Base-by-base conservation (phyloP, 1,140 invertebrate species). In the Callitettix versicolor region DNA sequence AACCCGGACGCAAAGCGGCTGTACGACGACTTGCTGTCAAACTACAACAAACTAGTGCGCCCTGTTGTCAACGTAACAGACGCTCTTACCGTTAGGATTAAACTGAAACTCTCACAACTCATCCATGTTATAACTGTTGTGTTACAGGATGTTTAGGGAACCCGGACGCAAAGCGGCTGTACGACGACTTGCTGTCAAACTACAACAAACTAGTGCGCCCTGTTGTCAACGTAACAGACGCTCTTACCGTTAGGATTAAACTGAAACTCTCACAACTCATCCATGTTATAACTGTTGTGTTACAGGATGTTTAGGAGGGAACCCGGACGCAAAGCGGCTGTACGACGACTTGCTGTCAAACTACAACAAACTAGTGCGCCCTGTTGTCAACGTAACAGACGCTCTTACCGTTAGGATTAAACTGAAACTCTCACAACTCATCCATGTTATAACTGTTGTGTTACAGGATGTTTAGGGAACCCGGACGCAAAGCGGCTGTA, bases 101-200 rank as follows among this genome's bases (percentile, higher is more conserved):
- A 94, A 73, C 81, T 95, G 63, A 94, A 94, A 71, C 78, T 95
- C 50, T 92, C 89, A 41, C 91, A 95, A 72, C 84, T 95, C 66
- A 91, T 95, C 66, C 91, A 95, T 74, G 91, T 94, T 74, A 91
- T 94, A 73, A 86, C n/a, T n/a, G n/a, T n/a, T n/a, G n/a, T n/a
- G n/a, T n/a, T n/a, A n/a, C n/a, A n/a, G n/a, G n/a, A n/a, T n/a
- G n/a, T n/a, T n/a, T n/a, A n/a, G n/a, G n/a, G n/a, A n/a, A n/a
- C n/a, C n/a, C n/a, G n/a, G n/a, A n/a, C n/a, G n/a, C n/a, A n/a
- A n/a, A n/a, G n/a, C n/a, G n/a, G n/a, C n/a, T n/a, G n/a, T n/a
- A n/a, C n/a, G n/a, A n/a, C n/a, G n/a, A n/a, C n/a, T n/a, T n/a
- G n/a, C n/a, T n/a, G n/a, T n/a, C n/a, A n/a, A n/a, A n/a, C n/a